phyloP scores from a whole-genome alignment of 2,888 invertebrate species.

The Pseudeuparius sepicola region DNA sequence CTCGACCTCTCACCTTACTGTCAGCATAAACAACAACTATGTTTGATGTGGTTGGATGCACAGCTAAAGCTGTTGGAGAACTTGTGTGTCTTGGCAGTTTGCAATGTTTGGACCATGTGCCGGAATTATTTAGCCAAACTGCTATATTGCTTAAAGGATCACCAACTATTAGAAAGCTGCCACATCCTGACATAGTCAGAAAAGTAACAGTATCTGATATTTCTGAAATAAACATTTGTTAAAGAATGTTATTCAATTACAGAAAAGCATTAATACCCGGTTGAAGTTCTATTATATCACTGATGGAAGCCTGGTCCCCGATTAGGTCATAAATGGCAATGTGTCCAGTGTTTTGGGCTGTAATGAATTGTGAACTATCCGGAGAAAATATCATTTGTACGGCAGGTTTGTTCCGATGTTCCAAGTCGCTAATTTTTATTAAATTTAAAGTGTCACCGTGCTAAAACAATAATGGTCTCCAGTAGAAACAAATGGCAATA shows the following conservation, averaged over 20 bases:
- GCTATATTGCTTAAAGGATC: conserved; percentile 56
- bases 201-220: conserved; percentile 48
- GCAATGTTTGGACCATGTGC: conserved; percentile 41
- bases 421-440: conserved; percentile 32
- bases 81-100: conserved; percentile 61
- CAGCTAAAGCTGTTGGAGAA: conserved; percentile 60
- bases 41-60: conserved; percentile 49
- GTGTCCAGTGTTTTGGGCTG: conserved; percentile 36
- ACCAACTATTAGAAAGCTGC: conserved; percentile 55
- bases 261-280: too few species aligned
- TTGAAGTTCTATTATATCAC: conserved; percentile 38
- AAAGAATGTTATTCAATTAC: too few species aligned
- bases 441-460: too few species aligned
- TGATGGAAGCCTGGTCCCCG: conserved; percentile 32
- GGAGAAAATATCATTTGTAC: conserved; percentile 38
- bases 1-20: conserved; percentile 66
- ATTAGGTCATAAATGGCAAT: conserved; percentile 39
- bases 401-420: conserved; percentile 23
- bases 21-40: conserved; percentile 69
- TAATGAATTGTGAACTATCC: conserved; percentile 37
- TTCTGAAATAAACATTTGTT: conserved; percentile 39
- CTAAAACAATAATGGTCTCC: too few species aligned
- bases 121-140: conserved; percentile 46
- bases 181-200: conserved; percentile 43
- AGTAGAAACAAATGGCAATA: too few species aligned